A percentile compares a stretch with the other conserved stretches of the same genome.
These are phyloP conservation scores for Rhinophrynus dorsalis DNA, from an alignment of 2,797 vertebrate species.

Conservation along the genomic window DNA sequence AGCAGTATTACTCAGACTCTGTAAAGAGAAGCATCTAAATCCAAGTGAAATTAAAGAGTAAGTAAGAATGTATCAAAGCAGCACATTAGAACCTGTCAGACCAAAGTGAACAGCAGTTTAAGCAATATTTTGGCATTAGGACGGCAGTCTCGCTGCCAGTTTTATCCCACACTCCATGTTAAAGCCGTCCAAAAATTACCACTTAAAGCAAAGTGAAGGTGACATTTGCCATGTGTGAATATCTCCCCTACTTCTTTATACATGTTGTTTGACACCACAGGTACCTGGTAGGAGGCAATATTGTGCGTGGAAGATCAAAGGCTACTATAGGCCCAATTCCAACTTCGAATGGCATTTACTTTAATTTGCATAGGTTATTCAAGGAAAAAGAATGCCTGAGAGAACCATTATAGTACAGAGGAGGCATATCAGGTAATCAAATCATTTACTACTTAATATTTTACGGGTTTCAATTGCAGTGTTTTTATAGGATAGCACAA, in stretches of 20 bases:
- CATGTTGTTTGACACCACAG: slow-evolving; percentile 18
- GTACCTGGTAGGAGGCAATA: neutral
- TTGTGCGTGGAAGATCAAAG: slow-evolving; percentile 10
- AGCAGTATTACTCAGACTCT: neutral
- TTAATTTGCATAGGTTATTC: too few species aligned
- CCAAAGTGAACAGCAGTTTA: slow-evolving; percentile 26
- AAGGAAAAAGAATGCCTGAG: too few species aligned
- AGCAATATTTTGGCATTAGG: slow-evolving; percentile 13
- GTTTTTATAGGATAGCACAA: too few species aligned
- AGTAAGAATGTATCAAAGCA: slow-evolving; percentile 19
- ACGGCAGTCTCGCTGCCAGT: slow-evolving; percentile 14
- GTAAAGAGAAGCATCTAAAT: slow-evolving; percentile 33
- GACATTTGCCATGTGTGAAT: slow-evolving; percentile 19
- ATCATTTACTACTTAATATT: too few species aligned
- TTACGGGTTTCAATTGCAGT: too few species aligned
- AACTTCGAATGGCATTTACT: too few species aligned
- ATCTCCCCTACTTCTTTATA: slow-evolving; percentile 9
- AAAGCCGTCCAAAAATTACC: slow-evolving; percentile 26
- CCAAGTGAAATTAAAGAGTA: slow-evolving; percentile 35
- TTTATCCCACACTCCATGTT: neutral
- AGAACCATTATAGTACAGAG: too few species aligned
- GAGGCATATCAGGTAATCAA: too few species aligned
- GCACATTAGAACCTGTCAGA: slow-evolving; percentile 31
- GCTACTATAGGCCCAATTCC: too few species aligned
- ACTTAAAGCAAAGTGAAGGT: slow-evolving; percentile 35